Evolutionary conservation across 2,113 vertebrate species (phyloP).

Genomic region (Lota lota): DNA sequence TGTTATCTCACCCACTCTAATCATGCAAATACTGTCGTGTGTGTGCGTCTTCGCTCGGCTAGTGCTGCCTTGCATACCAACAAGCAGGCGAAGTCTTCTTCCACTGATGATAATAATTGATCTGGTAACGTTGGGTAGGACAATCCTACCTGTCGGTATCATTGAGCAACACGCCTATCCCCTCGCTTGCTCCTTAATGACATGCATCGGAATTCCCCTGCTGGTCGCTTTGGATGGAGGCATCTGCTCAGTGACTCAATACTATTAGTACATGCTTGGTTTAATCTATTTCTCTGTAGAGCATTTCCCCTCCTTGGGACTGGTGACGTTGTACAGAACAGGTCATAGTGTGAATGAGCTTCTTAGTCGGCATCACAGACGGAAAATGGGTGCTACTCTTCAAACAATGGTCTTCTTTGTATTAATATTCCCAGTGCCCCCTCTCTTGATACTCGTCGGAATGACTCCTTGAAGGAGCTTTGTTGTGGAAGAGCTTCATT

Average conservation of each 20-base stretch:
- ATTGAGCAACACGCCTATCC: too few species aligned
- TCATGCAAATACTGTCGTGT: slow-evolving; percentile 4
- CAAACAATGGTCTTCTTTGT: slow-evolving; percentile 26
- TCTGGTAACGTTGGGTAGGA: too few species aligned
- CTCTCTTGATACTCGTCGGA: slow-evolving; percentile 22
- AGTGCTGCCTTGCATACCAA: slow-evolving; percentile 4
- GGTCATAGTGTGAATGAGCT: slow-evolving; percentile 1
- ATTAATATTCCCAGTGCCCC: not conserved
- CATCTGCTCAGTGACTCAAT: too few species aligned
- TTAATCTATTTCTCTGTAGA: too few species aligned
- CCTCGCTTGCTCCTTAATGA: too few species aligned
- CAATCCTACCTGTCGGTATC: too few species aligned
- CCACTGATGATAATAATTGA: too few species aligned
- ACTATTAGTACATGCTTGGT: too few species aligned
- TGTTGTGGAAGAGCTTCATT: slow-evolving; percentile 38
- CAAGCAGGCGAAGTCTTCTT: not conserved
- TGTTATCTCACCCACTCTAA: slow-evolving; percentile 2
- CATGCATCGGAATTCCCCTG: too few species aligned
- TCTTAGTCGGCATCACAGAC: slow-evolving; percentile 1
- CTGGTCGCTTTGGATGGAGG: too few species aligned
- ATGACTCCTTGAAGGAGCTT: slow-evolving; percentile 26
- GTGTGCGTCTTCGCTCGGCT: not conserved
- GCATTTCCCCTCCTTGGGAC: too few species aligned
- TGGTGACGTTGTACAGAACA: too few species aligned
- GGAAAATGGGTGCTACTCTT: slow-evolving; percentile 9